A percentile compares a stretch with the other conserved stretches of the same genome.
Conservation (phyloP, 2,888 invertebrate genomes). For the Tipula vernalis region DNA sequence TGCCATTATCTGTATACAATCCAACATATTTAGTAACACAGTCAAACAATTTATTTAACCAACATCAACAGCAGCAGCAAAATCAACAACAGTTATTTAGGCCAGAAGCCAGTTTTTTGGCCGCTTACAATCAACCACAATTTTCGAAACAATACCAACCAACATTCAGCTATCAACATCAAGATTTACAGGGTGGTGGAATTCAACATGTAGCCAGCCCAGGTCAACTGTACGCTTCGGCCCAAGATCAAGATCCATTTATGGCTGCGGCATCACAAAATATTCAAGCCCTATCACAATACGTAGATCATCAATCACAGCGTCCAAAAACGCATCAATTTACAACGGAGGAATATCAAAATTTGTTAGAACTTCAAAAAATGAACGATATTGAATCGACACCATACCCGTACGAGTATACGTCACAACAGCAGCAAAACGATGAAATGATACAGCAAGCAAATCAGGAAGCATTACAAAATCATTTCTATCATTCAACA, state of each 20-base stretch:
- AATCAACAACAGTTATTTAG: conserved; percentile 35
- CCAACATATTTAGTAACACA: conserved; percentile 33
- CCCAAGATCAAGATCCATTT: conserved; percentile 18
- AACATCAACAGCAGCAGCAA: conserved; percentile 26
- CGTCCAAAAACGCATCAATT: neutral
- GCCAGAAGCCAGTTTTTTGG: conserved; percentile 39
- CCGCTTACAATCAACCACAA: conserved; percentile 34
- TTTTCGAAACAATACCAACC: conserved; percentile 19
- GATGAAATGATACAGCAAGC: conserved; percentile 24
- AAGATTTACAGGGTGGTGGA: neutral
- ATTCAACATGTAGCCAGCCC: conserved; percentile 26
- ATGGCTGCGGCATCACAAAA: conserved; percentile 22
- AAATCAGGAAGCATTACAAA: conserved; percentile 19
- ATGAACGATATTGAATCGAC: neutral
- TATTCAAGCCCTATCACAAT: neutral
- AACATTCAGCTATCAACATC: neutral
- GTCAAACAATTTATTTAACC: conserved; percentile 33
- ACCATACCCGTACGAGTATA: conserved; percentile 5
- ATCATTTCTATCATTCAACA: neutral
- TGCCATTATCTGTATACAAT: conserved; percentile 26
- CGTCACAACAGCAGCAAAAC: conserved; percentile 17
- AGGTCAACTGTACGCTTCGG: conserved; percentile 30
- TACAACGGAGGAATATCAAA: conserved; percentile 8
- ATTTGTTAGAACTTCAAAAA: conserved; percentile 17
- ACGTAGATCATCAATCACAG: neutral